Evolutionary conservation across 2,797 vertebrate species (phyloP).

Genomic region (Eulemur albifrons): DNA sequence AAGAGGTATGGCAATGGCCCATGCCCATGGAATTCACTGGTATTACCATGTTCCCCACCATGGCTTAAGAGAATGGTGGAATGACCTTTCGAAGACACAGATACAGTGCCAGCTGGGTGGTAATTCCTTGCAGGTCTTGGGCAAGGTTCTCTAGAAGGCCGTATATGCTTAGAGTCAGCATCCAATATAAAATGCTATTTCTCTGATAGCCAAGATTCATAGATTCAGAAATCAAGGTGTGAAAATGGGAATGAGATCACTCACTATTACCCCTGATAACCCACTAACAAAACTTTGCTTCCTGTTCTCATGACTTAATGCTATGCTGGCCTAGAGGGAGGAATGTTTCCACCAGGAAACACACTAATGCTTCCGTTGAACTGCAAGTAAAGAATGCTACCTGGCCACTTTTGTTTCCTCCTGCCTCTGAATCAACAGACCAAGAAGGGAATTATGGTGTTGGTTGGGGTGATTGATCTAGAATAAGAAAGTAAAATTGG

Average conservation of each 20-base stretch:
- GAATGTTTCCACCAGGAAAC: background rate
- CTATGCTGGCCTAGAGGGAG: background rate
- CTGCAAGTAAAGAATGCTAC: background rate
- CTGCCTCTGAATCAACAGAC: background rate
- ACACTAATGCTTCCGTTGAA: background rate
- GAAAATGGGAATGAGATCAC: background rate
- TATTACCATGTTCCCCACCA: background rate
- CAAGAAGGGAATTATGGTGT: background rate
- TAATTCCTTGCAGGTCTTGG: background rate
- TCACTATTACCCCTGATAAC: background rate
- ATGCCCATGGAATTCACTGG: background rate
- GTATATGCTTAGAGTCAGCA: background rate
- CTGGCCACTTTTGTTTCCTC: background rate
- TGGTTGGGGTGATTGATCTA: background rate
- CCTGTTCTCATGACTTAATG: background rate
- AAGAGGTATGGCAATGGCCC: background rate
- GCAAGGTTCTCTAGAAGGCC: background rate
- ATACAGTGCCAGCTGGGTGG: background rate
- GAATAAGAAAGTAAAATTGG: background rate
- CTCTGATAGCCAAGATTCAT: background rate
- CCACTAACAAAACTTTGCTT: background rate
- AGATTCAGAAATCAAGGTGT: background rate
- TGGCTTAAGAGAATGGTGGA: background rate
- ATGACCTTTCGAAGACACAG: background rate
- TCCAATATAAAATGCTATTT: background rate